Evolutionary conservation across 2,888 invertebrate species (phyloP).

Genomic region (Tetragonisca angustula): DNA sequence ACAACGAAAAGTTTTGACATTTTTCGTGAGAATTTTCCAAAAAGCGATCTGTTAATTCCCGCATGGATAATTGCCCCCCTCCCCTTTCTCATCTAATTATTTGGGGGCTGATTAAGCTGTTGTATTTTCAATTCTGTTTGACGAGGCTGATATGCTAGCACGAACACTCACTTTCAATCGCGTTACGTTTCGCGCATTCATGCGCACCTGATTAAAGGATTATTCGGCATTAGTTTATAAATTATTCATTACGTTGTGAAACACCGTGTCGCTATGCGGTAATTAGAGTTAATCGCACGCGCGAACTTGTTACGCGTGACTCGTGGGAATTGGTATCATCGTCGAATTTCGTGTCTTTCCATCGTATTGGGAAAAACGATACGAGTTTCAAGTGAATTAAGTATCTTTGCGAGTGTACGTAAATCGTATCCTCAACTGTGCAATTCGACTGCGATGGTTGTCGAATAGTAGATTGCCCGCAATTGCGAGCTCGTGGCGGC

Average conservation of each 20-base stretch:
- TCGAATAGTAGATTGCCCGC: neutral
- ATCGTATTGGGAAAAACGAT: neutral
- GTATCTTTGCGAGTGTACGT: too few relatives aligned
- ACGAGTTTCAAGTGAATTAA: too few relatives aligned
- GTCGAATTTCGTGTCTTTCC: neutral
- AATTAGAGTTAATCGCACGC: neutral
- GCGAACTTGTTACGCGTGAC: neutral
- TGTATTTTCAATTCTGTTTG: conserved; percentile 17
- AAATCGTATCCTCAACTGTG: neutral
- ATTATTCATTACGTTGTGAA: conserved; percentile 5
- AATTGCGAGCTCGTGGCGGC: neutral
- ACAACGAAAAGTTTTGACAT: neutral
- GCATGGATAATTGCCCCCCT: neutral
- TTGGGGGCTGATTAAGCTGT: neutral
- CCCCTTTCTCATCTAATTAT: neutral
- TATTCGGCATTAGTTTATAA: neutral
- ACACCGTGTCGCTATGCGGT: too few relatives aligned
- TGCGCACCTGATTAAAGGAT: neutral
- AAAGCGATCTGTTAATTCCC: neutral
- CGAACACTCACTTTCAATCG: neutral
- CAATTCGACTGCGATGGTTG: neutral
- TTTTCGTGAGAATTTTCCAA: neutral
- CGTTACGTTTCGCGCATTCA: neutral
- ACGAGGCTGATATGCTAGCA: neutral
- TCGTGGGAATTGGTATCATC: neutral